A percentile compares a stretch with the other conserved stretches of the same genome.
Conservation (phyloP, 2,888 invertebrate species). For the Synergus japonicus region DNA sequence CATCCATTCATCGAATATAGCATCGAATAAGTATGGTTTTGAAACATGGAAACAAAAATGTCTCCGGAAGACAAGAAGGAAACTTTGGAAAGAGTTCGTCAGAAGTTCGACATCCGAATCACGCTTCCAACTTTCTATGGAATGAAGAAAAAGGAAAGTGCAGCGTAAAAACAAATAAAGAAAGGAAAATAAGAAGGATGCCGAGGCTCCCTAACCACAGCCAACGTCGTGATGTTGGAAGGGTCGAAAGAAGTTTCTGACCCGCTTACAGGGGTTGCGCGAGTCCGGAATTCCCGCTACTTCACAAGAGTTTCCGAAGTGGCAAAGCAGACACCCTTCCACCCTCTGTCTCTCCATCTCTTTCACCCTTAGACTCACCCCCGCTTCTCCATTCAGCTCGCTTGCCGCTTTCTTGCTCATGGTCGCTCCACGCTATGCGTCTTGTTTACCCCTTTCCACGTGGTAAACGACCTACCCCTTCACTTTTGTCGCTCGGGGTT, state of each 20-base stretch:
- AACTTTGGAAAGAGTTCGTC: constrained; percentile 5
- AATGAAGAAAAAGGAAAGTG: constrained; percentile 48
- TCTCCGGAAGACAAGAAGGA: constrained; percentile 1
- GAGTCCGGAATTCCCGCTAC: constrained; percentile 71
- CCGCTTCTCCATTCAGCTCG: constrained; percentile 62
- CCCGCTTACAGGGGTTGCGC: constrained; percentile 73
- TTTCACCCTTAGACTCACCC: constrained; percentile 51
- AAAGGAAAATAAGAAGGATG: constrained; percentile 50
- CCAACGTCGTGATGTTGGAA: constrained; percentile 64
- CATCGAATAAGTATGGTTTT: neutral
- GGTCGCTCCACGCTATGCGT: constrained; percentile 42
- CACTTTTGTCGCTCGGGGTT: constrained; percentile 60
- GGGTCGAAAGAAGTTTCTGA: constrained; percentile 77
- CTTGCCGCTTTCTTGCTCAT: constrained; percentile 53
- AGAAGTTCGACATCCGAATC: neutral
- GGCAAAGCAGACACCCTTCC: constrained; percentile 66
- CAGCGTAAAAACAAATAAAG: constrained; percentile 48
- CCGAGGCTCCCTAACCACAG: constrained; percentile 71
- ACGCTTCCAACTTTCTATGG: neutral
- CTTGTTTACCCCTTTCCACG: constrained; percentile 65
- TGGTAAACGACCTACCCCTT: constrained; percentile 55
- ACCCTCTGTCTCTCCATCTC: constrained; percentile 41
- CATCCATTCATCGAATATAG: neutral
- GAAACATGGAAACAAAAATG: neutral
- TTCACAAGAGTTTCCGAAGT: constrained; percentile 74